phyloP scores from a whole-genome alignment of 2,113 vertebrate species.

The Sylvietta virens region DNA sequence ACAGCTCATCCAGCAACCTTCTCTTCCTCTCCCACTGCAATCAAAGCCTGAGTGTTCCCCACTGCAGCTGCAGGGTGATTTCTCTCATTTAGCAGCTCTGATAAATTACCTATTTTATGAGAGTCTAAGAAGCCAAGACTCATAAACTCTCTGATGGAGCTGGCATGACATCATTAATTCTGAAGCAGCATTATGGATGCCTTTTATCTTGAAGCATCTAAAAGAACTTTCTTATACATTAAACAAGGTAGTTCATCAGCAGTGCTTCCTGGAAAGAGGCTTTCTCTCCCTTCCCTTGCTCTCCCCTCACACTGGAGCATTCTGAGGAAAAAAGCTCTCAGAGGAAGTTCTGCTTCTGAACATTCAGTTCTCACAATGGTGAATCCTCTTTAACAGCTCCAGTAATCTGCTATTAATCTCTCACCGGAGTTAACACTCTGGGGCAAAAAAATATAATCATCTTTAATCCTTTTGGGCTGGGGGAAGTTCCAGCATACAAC shows the following conservation, averaged over 20 bases:
- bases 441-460: not conserved
- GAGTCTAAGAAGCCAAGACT: constrained; percentile 13
- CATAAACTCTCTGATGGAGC: not conserved
- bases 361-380: not conserved
- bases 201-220: not conserved
- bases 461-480: not conserved
- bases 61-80: constrained; percentile 6
- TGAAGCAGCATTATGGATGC: not conserved
- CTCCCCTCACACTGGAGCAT: not conserved
- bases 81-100: constrained; percentile 25
- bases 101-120: constrained; percentile 29
- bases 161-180: not conserved
- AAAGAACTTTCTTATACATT: not conserved
- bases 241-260: not conserved
- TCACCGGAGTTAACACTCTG: not conserved
- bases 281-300: not conserved
- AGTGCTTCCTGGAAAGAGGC: not conserved
- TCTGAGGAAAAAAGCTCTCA: not conserved
- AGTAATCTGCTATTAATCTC: constrained; percentile 21
- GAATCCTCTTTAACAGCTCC: constrained; percentile 35
- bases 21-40: not conserved
- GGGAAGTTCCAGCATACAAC: not conserved
- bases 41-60: not conserved
- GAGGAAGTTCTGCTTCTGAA: not conserved
- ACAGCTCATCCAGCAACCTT: not conserved